A percentile compares a stretch with the other conserved stretches of the same genome.
Conservation (phyloP, 2,888 invertebrate genomes). For the Agriopis leucophaearia region DNA sequence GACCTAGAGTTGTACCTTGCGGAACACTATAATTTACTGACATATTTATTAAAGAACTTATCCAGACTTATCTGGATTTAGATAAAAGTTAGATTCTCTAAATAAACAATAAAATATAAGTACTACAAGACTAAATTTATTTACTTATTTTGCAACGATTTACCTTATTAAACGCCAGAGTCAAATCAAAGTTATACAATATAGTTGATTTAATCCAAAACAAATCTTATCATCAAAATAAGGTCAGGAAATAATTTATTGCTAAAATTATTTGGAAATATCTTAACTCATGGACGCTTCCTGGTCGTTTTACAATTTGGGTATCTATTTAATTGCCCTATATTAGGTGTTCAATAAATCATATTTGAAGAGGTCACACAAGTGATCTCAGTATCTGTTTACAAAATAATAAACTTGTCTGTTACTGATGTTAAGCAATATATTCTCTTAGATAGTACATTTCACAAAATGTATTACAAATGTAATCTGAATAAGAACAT, state of each 20-base stretch:
- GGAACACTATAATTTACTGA: constrained; percentile 1
- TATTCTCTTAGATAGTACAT: constrained; percentile 6
- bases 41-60: neutral
- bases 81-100: neutral
- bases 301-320: constrained; percentile 28
- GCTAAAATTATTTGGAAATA: constrained; percentile 36
- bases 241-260: constrained; percentile 29
- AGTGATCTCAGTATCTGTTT: constrained; percentile 36
- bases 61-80: neutral
- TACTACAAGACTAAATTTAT: neutral
- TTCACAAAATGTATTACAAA: neutral
- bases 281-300: constrained; percentile 26
- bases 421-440: constrained; percentile 32
- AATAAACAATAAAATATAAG: neutral
- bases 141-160: constrained; percentile 1
- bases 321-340: constrained; percentile 46
- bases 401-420: constrained; percentile 38
- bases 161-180: constrained; percentile 31
- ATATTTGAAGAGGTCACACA: constrained; percentile 26
- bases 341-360: constrained; percentile 43
- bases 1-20: constrained; percentile 32
- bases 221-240: constrained; percentile 30
- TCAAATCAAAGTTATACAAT: constrained; percentile 23
- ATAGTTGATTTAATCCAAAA: constrained; percentile 7
- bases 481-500: neutral